These are phyloP conservation scores for Apostichopus parvimensis DNA, from an alignment of 35 echinoderm and acorn worm species.

Conservation along the genomic window DNA sequence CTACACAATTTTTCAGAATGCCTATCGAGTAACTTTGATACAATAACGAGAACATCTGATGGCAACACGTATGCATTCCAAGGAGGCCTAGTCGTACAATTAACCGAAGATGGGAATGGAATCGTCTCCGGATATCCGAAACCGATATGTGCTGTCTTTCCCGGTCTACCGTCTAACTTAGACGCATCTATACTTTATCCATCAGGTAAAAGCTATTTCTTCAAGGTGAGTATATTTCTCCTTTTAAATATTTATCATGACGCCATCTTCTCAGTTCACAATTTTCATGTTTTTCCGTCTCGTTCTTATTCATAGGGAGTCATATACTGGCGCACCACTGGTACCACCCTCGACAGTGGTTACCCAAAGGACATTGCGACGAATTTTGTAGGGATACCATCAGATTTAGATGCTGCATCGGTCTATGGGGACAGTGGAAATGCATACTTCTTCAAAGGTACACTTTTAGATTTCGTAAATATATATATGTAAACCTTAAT, in stretches of 20 bases:
- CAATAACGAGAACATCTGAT: conserved; percentile 14
- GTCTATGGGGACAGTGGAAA: background rate
- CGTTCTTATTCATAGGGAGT: background rate
- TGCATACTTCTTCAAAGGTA: conserved; percentile 27
- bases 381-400: background rate
- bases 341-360: background rate
- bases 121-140: background rate
- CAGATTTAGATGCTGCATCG: background rate
- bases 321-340: background rate
- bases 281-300: background rate
- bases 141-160: background rate
- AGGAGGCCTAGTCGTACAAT: background rate
- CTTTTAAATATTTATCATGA: no score
- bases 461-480: background rate
- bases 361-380: background rate
- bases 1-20: background rate
- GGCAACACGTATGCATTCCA: background rate
- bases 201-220: background rate
- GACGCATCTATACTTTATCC: background rate
- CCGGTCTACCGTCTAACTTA: background rate
- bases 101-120: background rate
- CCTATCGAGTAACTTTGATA: background rate
- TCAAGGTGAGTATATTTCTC: background rate
- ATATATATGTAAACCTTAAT: no score
- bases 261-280: no score